Evolutionary conservation across 1,140 invertebrate species (phyloP), one percentile per base, ranked within the genome.

Genomic region (Ptiloglossa arizonensis): DNA sequence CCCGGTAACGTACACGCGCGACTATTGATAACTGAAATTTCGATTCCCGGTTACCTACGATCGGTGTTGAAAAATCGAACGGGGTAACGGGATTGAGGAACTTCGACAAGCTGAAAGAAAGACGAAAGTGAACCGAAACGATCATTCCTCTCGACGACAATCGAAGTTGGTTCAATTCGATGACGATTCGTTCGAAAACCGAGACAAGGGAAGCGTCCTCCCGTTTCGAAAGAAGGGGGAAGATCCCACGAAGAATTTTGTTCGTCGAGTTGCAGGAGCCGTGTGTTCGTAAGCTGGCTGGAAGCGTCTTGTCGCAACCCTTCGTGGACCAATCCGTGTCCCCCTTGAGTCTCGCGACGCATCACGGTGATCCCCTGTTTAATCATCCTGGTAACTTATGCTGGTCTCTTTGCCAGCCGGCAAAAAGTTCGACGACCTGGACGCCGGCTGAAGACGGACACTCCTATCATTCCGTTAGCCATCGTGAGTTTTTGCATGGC

Each of bases 401-500:
- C 83, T 74, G 71, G 69, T 54, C 59, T 48, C 38, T 56, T 57
- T 62, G 79, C 35, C 48, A 29, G 56, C 46, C 56, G 35, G 35
- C 83, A 85, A 85, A 85, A 85, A 86, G 74, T 27, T 60, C 52
- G 41, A n/a, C 56, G 48, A 54, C 50, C 81, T 66, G 74, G 62
- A 78, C 63, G 73, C 59, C 70, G 69, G 75, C 83, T 83, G 84
- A 85, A 85, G 79, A 84, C 79, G 81, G 77, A 84, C 86, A 80
- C 83, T 85, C 81, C 80, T 85, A 82, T 87, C 83, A 83, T 82
- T 87, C 77, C 83, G 85, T 86, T 88, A 83, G 85, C 89, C 85
- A 88, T 89, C 88, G 80, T 80, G 64, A 84, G 83, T 86, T 89
- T 89, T 89, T 89, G 88, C 88, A 88, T 87, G 46, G 86, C 86